phyloP scores from a whole-genome alignment of 2,888 invertebrate species.

The Dorcus parallelipipedus region DNA sequence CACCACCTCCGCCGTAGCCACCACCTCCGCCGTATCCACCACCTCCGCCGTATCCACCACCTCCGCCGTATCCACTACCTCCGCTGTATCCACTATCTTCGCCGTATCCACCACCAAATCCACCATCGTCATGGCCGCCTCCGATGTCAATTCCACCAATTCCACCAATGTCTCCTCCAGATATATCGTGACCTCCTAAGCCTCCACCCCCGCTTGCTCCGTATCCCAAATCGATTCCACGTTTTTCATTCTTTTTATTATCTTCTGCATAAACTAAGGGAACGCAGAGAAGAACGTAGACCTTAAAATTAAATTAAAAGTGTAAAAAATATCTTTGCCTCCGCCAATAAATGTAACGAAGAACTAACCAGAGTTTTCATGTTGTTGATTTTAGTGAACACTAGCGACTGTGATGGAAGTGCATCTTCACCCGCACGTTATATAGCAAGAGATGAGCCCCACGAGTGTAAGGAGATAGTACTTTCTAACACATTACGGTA shows the following conservation, averaged over 20 bases:
- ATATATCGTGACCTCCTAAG: background rate
- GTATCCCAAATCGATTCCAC: constrained; percentile 6
- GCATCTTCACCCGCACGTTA: background rate
- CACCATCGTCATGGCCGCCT: constrained; percentile 5
- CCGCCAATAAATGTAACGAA: no score
- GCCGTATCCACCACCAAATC: constrained; percentile 2
- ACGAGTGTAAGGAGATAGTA: constrained; percentile 4
- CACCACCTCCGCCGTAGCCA: no score
- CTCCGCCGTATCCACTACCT: background rate
- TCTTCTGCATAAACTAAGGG: background rate
- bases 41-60: constrained; percentile 9
- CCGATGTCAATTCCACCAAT: background rate
- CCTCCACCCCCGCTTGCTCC: constrained; percentile 8
- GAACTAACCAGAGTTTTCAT: background rate
- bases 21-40: constrained; percentile 3
- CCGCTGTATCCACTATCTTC: background rate
- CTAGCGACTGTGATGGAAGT: background rate
- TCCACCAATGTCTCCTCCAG: background rate
- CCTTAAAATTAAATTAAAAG: background rate
- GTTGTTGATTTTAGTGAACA: background rate
- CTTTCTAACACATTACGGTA: constrained; percentile 1
- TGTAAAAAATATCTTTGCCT: no score
- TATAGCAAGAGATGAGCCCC: constrained; percentile 5
- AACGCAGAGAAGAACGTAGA: background rate
- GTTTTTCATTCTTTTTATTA: background rate